phyloP scores from a whole-genome alignment of 1,140 invertebrate genomes.

The Heliconius nattereri region DNA sequence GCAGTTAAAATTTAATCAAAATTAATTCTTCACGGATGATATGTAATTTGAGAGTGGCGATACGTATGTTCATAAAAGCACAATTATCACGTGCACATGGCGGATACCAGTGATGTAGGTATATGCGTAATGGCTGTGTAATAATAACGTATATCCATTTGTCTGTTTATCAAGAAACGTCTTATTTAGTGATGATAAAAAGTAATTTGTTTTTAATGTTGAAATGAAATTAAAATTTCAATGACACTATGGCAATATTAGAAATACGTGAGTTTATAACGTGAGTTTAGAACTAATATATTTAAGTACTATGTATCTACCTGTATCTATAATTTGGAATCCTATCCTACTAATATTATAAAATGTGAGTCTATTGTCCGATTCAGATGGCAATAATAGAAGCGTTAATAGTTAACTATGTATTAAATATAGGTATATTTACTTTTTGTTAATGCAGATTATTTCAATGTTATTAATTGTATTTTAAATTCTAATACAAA shows the following conservation, averaged over 20 bases:
- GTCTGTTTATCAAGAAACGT: conserved; percentile 55
- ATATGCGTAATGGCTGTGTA: conserved; percentile 52
- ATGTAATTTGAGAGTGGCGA: conserved; percentile 35
- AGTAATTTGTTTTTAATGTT: conserved; percentile 45
- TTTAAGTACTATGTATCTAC: no score
- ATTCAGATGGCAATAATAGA: no score
- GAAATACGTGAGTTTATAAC: not conserved
- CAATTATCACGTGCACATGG: conserved; percentile 49
- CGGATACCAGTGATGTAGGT: conserved; percentile 37
- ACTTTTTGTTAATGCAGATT: no score
- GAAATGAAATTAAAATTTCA: conserved; percentile 44
- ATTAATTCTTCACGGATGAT: conserved; percentile 36
- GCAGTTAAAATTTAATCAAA: conserved; percentile 24
- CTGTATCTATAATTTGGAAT: not conserved
- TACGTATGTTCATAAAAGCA: conserved; percentile 48
- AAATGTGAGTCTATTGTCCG: no score
- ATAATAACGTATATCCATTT: conserved; percentile 53
- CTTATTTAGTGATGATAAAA: conserved; percentile 49
- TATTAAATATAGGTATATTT: no score
- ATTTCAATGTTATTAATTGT: not conserved
- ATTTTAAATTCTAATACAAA: not conserved
- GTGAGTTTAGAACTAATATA: not conserved
- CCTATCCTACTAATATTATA: no score
- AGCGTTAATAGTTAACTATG: no score
- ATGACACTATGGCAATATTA: conserved; percentile 20